These are phyloP conservation scores for Leptinotarsa undecemlineata DNA, from an alignment of 1,140 invertebrate species.

Conservation along the genomic window DNA sequence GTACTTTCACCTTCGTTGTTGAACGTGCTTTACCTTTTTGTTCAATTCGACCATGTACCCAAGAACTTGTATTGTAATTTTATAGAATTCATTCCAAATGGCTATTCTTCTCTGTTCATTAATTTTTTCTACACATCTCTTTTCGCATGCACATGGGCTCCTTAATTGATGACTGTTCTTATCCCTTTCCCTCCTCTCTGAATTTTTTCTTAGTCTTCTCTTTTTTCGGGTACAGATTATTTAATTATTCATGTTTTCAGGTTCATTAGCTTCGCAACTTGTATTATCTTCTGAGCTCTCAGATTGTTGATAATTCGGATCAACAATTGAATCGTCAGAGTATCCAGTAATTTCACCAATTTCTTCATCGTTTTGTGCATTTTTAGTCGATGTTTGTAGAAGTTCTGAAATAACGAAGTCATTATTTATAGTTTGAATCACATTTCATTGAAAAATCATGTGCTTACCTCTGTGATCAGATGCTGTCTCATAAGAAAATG, in stretches of 20 bases:
- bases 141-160: no score
- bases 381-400: neutral
- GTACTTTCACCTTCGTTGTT: no score
- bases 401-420: constrained; percentile 1
- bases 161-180: no score
- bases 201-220: constrained; percentile 1
- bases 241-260: neutral
- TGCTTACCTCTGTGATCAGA: neutral
- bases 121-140: no score
- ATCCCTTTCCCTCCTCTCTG: neutral
- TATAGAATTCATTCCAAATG: no score
- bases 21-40: no score
- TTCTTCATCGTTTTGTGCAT: neutral
- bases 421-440: constrained; percentile 2
- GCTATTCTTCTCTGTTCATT: no score
- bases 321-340: neutral
- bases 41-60: no score
- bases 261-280: neutral
- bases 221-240: constrained; percentile 1
- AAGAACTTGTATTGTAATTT: no score
- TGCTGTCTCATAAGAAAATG: neutral
- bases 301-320: constrained; percentile 4
- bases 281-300: constrained; percentile 3
- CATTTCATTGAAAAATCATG: neutral
- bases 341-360: neutral